phyloP scores from a whole-genome alignment of 2,888 invertebrate species.

The Acleris cristana region DNA sequence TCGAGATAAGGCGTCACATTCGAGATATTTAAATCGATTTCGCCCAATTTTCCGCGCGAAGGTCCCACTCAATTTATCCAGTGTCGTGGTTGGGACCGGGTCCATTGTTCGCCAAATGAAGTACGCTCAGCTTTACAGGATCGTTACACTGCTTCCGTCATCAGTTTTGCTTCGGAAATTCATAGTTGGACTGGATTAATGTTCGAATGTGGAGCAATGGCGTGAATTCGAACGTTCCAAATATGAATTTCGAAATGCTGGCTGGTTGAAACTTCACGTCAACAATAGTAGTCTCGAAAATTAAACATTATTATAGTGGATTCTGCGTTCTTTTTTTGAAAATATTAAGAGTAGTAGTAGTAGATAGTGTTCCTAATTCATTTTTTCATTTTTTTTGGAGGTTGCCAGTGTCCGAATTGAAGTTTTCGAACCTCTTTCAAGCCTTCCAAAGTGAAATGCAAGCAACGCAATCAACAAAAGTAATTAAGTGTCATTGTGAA shows the following conservation, averaged over 20 bases:
- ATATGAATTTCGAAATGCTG: slow-evolving; percentile 21
- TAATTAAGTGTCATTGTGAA: slow-evolving; percentile 26
- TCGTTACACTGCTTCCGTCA: slow-evolving; percentile 71
- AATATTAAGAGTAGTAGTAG: slow-evolving; percentile 38
- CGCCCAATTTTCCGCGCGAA: slow-evolving; percentile 80
- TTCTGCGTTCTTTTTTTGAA: slow-evolving; percentile 34
- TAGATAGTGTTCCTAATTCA: too few species aligned
- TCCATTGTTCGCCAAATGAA: slow-evolving; percentile 82
- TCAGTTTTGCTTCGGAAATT: slow-evolving; percentile 47
- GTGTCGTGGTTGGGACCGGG: slow-evolving; percentile 69
- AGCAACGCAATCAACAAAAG: slow-evolving; percentile 30
- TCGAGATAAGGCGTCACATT: slow-evolving; percentile 80
- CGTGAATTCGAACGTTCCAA: slow-evolving; percentile 17
- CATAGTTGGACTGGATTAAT: slow-evolving; percentile 30
- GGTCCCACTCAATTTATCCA: slow-evolving; percentile 79
- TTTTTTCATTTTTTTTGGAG: too few species aligned
- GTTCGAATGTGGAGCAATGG: slow-evolving; percentile 22
- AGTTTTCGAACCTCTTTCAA: neutral
- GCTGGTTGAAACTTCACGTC: slow-evolving; percentile 1
- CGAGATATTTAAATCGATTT: slow-evolving; percentile 84
- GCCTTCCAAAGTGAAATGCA: neutral
- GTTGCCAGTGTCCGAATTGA: too few species aligned
- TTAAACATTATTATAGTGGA: too few species aligned
- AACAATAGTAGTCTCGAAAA: neutral
- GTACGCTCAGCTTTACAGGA: slow-evolving; percentile 70